Base-by-base conservation (phyloP, 2,113 vertebrate genomes). In the Erpornis zantholeuca region DNA sequence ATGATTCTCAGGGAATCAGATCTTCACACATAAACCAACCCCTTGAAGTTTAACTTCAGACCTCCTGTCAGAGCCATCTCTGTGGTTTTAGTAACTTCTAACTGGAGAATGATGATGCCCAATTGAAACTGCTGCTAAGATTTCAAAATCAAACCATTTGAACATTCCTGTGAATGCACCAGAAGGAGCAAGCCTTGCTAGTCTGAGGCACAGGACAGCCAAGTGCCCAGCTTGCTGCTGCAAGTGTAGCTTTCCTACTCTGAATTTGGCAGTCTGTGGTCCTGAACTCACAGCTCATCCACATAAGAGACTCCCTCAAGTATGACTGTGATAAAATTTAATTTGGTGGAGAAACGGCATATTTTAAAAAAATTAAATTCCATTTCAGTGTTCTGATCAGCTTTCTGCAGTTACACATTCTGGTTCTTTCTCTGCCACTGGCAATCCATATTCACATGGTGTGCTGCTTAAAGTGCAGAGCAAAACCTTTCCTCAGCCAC, bases 291-390 rank as follows among this genome's bases (percentile, higher is more conserved):
- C 52, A 64, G 28, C 40, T 89, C n/a, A 29, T 71, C 36, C 13
- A 52, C 0, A 1, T 65, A 84, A 80, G 22, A 84, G 31, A 40
- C 11, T 83, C 22, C 68, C n/a, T 65, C 28, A 38, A 70, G 36
- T 77, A 47, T 5, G 38, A 28, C 42, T 10, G 47, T 33, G 38
- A 60, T 78, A 49, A 89, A 94, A 38, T 75, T 64, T 38, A 44
- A 81, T 40, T 92, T 91, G n/a, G 42, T 56, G 69, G 92, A 93
- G 64, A 64, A 93, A 83, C 2, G 3, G 18, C 2, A 4, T 73
- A 72, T 88, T 93, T 88, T 71, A 90, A 90, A 49, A 45, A 90
- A 88, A 94, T 68, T 70, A 64, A 77, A 88, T 68, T 81, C 49
- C 20, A 31, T 66, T 72, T 63, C 50, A 60, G 22, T 24, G 28